Evolutionary conservation across 2,113 vertebrate species (phyloP), one percentile per base, ranked within the genome.

Genomic region (Tachycineta bicolor): DNA sequence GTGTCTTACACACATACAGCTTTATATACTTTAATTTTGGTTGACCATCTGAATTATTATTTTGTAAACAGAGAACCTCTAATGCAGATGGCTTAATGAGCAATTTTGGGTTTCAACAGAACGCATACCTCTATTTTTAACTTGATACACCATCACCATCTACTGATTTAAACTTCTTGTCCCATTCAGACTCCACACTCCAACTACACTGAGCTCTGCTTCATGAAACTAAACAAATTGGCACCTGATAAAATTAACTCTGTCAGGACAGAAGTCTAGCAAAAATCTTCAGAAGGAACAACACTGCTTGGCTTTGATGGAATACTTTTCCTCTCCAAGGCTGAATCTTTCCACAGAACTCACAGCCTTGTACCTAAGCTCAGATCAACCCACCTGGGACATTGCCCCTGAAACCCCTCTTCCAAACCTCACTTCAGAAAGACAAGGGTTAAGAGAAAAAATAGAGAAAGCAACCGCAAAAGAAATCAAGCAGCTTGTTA

Each of bases 371-470:
- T 37, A 80, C 43, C 10, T 26, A 76, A n/a, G n/a, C 56, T 60
- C 10, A 21, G 44, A 56, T 77, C 60, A 50, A 50, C 14, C 47
- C 67, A 29, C 11, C 64, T 69, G 77, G 16, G 55, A 17, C 25
- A n/a, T 10, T 13, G 67, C 49, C 34, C 63, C 25, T 20, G 31
- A 12, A 15, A 47, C 23, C 50, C 78, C 55, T 29, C 43, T 37
- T 65, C 20, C 52, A 33, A 73, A 65, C 3, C 19, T 28, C 46
- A 17, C 33, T 95, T 52, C 76, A 82, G 93, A 70, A 89, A 76
- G 49, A 84, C 31, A 73, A 41, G 69, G 82, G 43, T 64, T 80
- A 93, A 85, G 58, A 78, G 67, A 22, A 79, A 89, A 94, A 73
- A 55, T 2, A 12, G 25, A 50, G 50, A 86, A 76, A 65, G 22